phyloP scores from a whole-genome alignment of 2,888 invertebrate species.

The Acleris emargana region DNA sequence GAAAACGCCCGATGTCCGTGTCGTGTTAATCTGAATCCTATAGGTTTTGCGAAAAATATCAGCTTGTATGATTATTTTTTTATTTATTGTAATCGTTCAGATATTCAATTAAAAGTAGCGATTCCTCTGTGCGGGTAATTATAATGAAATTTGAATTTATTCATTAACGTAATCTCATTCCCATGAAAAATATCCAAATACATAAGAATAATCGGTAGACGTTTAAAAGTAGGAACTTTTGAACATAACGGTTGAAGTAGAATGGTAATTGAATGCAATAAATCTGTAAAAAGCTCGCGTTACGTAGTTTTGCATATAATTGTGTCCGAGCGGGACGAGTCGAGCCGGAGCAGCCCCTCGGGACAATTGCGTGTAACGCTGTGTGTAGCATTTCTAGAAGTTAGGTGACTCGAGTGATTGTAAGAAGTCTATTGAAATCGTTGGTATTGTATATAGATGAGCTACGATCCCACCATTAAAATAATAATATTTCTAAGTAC shows the following conservation, averaged over 20 bases:
- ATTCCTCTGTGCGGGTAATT: slow-evolving; percentile 27
- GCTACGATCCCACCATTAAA: slow-evolving; percentile 82
- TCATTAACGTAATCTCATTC: slow-evolving; percentile 45
- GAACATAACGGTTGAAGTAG: slow-evolving; percentile 72
- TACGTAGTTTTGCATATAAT: slow-evolving; percentile 53
- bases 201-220: slow-evolving; percentile 43
- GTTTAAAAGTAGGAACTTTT: slow-evolving; percentile 71
- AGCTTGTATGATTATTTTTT: slow-evolving; percentile 46
- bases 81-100: slow-evolving; percentile 33
- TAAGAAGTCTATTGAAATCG: slow-evolving; percentile 77
- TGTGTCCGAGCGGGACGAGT: slow-evolving; percentile 9
- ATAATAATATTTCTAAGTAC: slow-evolving; percentile 74
- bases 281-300: slow-evolving; percentile 59
- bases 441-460: slow-evolving; percentile 82
- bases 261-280: slow-evolving; percentile 77
- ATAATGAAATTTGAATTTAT: slow-evolving; percentile 28
- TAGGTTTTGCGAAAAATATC: slow-evolving; percentile 51
- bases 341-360: too few species aligned
- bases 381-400: slow-evolving; percentile 53
- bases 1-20: slow-evolving; percentile 56
- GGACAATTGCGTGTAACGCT: slow-evolving; percentile 38
- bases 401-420: slow-evolving; percentile 80
- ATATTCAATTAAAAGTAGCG: slow-evolving; percentile 32
- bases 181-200: slow-evolving; percentile 54
- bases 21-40: slow-evolving; percentile 54